Conservation (phyloP, 1,140 invertebrate genomes). For the Mizuhopecten yessoensis region DNA sequence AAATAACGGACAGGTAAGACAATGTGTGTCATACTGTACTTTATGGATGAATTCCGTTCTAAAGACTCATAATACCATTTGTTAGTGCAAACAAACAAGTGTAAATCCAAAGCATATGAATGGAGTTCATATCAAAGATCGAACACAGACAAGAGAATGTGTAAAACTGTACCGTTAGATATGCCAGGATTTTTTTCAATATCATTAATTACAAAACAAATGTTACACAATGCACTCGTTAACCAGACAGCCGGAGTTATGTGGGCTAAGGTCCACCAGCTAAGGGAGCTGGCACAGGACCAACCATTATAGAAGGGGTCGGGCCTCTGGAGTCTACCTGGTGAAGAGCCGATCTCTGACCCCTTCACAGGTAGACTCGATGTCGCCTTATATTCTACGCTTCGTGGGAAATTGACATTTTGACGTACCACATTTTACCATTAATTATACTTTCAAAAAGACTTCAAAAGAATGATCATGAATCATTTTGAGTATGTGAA, state of each 20-base stretch:
- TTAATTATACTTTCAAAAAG: not conserved
- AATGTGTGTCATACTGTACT: constrained; percentile 32
- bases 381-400: not conserved
- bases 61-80: constrained; percentile 15
- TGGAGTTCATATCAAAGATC: constrained; percentile 13
- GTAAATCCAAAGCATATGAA: constrained; percentile 23
- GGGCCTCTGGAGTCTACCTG: not conserved
- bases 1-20: not conserved
- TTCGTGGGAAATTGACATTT: constrained; percentile 11
- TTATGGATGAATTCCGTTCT: not conserved
- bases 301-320: not conserved
- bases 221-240: not conserved
- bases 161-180: not conserved
- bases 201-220: constrained; percentile 4
- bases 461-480: not conserved
- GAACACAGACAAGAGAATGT: not conserved
- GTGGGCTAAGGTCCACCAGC: not conserved
- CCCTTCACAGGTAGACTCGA: not conserved
- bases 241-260: not conserved
- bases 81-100: not conserved
- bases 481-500: not conserved
- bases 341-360: not conserved
- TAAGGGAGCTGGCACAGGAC: not conserved
- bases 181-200: not conserved
- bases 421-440: not conserved